Base-by-base conservation (phyloP, 2,797 vertebrate species). In the Hyperoplus immaculatus region DNA sequence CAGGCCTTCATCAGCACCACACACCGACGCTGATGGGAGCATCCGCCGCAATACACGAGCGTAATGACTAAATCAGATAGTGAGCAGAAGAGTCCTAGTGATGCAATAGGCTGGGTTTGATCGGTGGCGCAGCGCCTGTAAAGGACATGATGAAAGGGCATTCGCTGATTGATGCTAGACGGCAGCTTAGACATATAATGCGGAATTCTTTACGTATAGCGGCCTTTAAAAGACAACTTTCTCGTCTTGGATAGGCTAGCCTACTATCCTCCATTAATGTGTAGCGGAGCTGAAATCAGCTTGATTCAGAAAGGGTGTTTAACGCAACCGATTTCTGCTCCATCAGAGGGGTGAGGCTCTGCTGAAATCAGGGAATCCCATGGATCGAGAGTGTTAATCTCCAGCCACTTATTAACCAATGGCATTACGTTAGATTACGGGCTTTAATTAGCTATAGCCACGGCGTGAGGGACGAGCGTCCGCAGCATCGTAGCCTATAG, bases 321-420 rank as follows among this genome's bases (percentile, higher is more conserved):
- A 85, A 88, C 82, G 82, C 84, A 88, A 38, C 69, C 61, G 56
- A 45, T 60, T 63, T 45, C 2, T 71, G 73, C 84, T 88, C 83
- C 87, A 89, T 89, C 89, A 69, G 67, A 76, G 71, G 91, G 92
- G 90, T 84, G 94, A 93, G 94, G 92, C 91, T 41, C 85, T 78
- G 77, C 85, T 63, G 62, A 47, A 66, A 69, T 8, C 68, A 82
- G 78, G 83, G 87, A 76, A 78, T 58, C 80, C 85, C 83, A 47
- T 45, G 45, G 60, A 76, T 75, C 60, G 14, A 69, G 42, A 36
- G 50, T 16, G 63, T 14, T 77, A 3, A 83, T 71, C 58, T 58
- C 39, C 6, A 7, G 51, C 29, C 29, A 36, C 58, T 63, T 47
- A 7, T 18, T 11, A 12, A 68, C 63, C 60, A 58, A 11, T 5